Base-by-base conservation (phyloP, 2,797 vertebrate species). In the Mus spretus region DNA sequence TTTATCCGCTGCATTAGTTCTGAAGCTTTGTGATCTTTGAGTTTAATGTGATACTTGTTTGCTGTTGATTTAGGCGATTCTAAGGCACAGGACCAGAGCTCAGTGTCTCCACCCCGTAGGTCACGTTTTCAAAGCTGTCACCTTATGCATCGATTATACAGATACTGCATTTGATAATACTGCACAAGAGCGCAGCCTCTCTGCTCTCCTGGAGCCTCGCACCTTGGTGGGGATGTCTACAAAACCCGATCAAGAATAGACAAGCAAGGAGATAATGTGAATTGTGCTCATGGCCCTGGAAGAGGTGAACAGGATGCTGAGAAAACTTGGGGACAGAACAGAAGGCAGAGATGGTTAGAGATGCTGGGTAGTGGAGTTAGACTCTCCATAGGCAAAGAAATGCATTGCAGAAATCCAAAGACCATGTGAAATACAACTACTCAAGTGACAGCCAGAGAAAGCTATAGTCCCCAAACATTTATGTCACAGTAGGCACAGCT, bases 241-340 rank as follows among this genome's bases (percentile, higher is more conserved):
- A 8, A 31, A 82, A 74, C 20, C 15, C 0, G 1, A 2, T 14
- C 37, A 44, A 44, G 40, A 17, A 4, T 3, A 77, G 61, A 50
- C 14, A 1, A 0, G 19, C 19, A 6, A 0, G 0, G 20, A 4
- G 28, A 40, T 22, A n/a, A 15, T 34, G 1, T 20, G n/a, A 31
- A 15, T 8, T 26, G 28, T 22, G 28, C 74, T 67, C 34, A 6
- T 1, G 8, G 65, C 57, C 12, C 0, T 0, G 37, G 67, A 34
- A 72, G 86, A 57, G 65, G 50, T 17, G 17, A 14, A 59, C 1
- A 0, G 57, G 44, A 22, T 1, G 37, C 17, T 4, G 82, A 37
- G 55, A 15, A 15, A 59, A 70, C 6, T 2, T 4, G 6, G 61
- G 70, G 31, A 3, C 14, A 57, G 37, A 47, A 24, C 5, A 3